Evolutionary conservation across 2,113 vertebrate species (phyloP).

Genomic region (Corapipo altera): DNA sequence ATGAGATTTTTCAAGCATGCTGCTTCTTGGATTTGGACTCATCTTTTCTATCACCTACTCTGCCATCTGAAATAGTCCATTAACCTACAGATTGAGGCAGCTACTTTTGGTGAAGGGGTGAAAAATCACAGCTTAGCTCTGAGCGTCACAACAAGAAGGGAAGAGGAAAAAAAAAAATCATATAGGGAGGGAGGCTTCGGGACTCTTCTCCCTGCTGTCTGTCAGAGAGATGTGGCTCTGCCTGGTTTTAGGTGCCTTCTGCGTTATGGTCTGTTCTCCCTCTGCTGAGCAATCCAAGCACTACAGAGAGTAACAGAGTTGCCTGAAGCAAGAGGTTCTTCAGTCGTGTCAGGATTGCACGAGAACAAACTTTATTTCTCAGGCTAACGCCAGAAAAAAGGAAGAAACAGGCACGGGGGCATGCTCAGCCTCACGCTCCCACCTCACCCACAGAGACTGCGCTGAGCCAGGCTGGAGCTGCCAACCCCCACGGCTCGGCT

Average conservation of each 20-base stretch:
- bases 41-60: neutral
- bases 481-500: fast-evolving
- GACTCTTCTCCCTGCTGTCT: neutral
- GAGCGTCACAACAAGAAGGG: neutral
- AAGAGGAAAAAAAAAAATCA: neutral
- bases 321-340: neutral
- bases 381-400: neutral
- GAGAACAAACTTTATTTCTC: neutral
- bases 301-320: slow-evolving; percentile 30
- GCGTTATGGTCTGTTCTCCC: slow-evolving; percentile 27
- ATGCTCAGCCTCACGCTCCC: neutral
- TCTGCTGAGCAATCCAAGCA: slow-evolving; percentile 57
- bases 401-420: fast-evolving
- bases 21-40: neutral
- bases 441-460: neutral
- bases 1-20: neutral
- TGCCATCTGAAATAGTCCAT: neutral
- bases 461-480: neutral
- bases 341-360: neutral
- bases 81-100: neutral
- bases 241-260: neutral
- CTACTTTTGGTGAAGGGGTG: neutral
- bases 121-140: neutral
- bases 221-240: neutral
- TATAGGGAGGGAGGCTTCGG: neutral